Evolutionary conservation across 2,888 invertebrate genomes (phyloP).

Genomic region (Sesamia inferens): DNA sequence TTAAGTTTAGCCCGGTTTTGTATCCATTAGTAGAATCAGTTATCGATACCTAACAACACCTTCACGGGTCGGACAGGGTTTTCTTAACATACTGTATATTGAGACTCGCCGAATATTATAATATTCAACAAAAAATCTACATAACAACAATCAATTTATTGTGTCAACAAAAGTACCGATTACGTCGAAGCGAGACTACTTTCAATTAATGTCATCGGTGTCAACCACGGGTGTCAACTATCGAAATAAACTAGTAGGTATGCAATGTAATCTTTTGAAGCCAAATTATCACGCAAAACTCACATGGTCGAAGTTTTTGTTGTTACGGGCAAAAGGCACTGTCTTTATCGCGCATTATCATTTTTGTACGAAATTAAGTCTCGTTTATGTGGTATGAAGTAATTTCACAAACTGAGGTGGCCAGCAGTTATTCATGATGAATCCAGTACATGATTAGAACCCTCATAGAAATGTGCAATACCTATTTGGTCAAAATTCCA

Average conservation of each 20-base stretch:
- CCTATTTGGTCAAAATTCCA: neutral
- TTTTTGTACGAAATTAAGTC: neutral
- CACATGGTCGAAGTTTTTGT: constrained; percentile 30
- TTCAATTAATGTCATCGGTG: constrained; percentile 45
- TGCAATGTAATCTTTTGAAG: constrained; percentile 19
- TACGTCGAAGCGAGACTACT: constrained; percentile 28
- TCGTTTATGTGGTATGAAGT: too few species aligned
- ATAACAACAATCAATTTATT: constrained; percentile 27
- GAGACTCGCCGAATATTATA: constrained; percentile 29
- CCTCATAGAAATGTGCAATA: neutral
- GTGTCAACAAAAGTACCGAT: constrained; percentile 33
- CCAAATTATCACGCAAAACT: constrained; percentile 14
- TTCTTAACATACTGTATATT: too few species aligned
- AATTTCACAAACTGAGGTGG: neutral
- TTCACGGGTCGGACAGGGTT: too few species aligned
- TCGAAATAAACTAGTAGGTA: constrained; percentile 30
- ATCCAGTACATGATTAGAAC: too few species aligned
- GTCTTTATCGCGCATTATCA: neutral
- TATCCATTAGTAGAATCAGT: too few species aligned
- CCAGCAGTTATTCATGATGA: neutral
- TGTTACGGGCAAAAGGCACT: neutral
- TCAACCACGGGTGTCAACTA: constrained; percentile 35
- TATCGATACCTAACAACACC: too few species aligned
- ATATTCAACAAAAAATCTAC: constrained; percentile 28
- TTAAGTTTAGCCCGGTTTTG: too few species aligned